A percentile compares a stretch with the other conserved stretches of the same genome.
These are phyloP conservation scores for Microctenopoma stevenorrisi DNA, from an alignment of 2,797 vertebrate genomes.

Conservation along the genomic window DNA sequence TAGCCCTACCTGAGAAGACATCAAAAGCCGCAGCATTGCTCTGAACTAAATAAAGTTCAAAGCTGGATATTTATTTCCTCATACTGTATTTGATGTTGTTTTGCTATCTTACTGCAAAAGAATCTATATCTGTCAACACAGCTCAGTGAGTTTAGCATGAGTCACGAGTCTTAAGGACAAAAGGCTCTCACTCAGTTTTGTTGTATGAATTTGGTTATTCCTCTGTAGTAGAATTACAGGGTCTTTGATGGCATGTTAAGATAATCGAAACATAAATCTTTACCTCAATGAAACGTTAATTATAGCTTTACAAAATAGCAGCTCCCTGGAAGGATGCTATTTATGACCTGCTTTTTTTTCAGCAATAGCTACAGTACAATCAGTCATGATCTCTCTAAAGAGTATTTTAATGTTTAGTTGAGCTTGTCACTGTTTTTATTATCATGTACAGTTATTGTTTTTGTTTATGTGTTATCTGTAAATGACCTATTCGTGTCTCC, in stretches of 20 bases:
- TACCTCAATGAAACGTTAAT: neutral
- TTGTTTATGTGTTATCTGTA: no score
- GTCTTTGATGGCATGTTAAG: constrained; percentile 2
- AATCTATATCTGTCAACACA: neutral
- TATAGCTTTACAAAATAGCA: neutral
- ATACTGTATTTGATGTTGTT: constrained; percentile 29
- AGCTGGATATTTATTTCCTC: constrained; percentile 35
- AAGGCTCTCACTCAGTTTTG: constrained; percentile 2
- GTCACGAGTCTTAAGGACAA: neutral
- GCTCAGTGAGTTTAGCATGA: neutral
- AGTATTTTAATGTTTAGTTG: neutral
- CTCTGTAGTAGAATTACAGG: neutral
- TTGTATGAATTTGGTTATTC: neutral
- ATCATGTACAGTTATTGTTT: no score
- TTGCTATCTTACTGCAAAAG: neutral
- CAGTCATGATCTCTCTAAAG: neutral
- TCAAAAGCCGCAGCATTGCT: constrained; percentile 39
- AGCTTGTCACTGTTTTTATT: no score
- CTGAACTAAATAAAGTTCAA: constrained; percentile 51
- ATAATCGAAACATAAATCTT: neutral
- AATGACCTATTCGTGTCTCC: no score
- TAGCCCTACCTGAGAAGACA: constrained; percentile 32
- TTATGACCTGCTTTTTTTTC: neutral
- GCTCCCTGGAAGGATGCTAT: no score
- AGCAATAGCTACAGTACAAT: neutral